Conservation (phyloP, 2,888 invertebrate genomes). For the Gortyna flavago region DNA sequence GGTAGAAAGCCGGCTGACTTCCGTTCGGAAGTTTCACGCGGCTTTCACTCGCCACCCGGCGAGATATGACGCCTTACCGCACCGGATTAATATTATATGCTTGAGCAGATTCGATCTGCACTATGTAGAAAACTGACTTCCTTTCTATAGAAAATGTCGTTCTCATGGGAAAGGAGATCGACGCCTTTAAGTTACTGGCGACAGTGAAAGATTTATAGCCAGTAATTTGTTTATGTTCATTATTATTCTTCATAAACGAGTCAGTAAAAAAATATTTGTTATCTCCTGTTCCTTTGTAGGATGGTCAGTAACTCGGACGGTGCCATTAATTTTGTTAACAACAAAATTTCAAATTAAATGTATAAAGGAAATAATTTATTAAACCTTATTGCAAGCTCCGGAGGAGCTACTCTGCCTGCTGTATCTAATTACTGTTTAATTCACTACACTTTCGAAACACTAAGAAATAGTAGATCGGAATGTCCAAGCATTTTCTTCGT, state of each 20-base stretch:
- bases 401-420: constrained; percentile 4
- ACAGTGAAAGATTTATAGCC: constrained; percentile 52
- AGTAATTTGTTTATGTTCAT: constrained; percentile 52
- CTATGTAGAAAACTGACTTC: constrained; percentile 66
- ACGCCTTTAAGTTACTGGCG: constrained; percentile 36
- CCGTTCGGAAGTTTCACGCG: constrained; percentile 87
- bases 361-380: constrained; percentile 53
- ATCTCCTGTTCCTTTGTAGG: constrained; percentile 48
- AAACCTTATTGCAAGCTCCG: constrained; percentile 32
- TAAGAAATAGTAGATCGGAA: constrained; percentile 3
- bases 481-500: constrained; percentile 4
- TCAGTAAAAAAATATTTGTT: constrained; percentile 47
- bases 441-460: constrained; percentile 22
- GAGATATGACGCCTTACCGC: constrained; percentile 76
- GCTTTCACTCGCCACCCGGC: constrained; percentile 83
- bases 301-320: constrained; percentile 33
- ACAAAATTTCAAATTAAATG: constrained; percentile 56
- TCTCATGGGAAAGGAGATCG: constrained; percentile 56
- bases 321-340: constrained; percentile 58
- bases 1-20: constrained; percentile 87
- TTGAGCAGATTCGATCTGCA: constrained; percentile 70
- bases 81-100: constrained; percentile 76
- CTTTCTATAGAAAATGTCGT: constrained; percentile 52
- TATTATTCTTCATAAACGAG: constrained; percentile 38
- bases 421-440: constrained; percentile 22